Evolutionary conservation across 2,797 vertebrate genomes (phyloP).

Genomic region (Salmo trutta): DNA sequence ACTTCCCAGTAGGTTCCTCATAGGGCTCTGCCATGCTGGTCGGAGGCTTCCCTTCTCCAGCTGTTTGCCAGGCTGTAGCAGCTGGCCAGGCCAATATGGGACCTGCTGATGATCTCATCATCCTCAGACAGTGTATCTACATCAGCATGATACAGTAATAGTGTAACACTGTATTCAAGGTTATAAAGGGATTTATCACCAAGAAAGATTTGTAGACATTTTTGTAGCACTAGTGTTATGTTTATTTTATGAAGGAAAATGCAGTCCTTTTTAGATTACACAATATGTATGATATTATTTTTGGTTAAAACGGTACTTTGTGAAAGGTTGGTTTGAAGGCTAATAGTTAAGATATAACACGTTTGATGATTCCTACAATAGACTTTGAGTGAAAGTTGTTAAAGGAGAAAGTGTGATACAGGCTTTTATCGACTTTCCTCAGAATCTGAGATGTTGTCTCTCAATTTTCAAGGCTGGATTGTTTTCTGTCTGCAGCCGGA

Average conservation of each 20-base stretch:
- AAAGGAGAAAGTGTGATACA: neutral
- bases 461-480: neutral
- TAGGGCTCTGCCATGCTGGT: neutral
- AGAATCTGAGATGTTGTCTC: neutral
- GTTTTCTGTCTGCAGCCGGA: neutral
- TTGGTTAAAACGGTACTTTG: neutral
- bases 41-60: conserved; percentile 8
- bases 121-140: neutral
- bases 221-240: neutral
- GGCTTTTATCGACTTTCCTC: neutral
- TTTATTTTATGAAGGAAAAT: neutral
- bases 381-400: neutral
- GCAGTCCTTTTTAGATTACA: too few relatives aligned
- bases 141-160: neutral
- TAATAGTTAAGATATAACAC: neutral
- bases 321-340: neutral
- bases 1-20: conserved; percentile 22
- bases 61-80: conserved; percentile 21
- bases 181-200: neutral
- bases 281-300: neutral
- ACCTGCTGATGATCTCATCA: neutral
- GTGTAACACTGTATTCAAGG: neutral
- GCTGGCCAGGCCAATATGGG: conserved; percentile 37
- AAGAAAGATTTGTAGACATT: neutral
- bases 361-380: neutral